These are phyloP conservation scores for Otus scops DNA, from an alignment of 2,797 vertebrate species.

Conservation along the genomic window DNA sequence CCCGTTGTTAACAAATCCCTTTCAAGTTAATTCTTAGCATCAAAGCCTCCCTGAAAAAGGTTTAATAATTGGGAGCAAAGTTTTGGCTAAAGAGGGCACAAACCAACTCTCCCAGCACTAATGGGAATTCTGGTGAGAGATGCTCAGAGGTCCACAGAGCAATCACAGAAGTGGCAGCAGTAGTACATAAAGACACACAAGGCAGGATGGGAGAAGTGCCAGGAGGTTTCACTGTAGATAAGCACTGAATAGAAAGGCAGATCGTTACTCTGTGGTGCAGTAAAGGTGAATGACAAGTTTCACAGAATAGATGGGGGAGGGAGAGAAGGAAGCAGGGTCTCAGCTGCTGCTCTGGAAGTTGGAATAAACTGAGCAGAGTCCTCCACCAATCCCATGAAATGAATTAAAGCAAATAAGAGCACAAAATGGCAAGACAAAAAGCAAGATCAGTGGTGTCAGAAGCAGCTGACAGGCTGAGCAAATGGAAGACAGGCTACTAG, in stretches of 20 bases:
- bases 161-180: not conserved
- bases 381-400: not conserved
- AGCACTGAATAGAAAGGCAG: not conserved
- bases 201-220: not conserved
- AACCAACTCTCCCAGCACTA: not conserved
- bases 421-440: not conserved
- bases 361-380: not conserved
- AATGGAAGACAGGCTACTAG: not conserved
- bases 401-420: not conserved
- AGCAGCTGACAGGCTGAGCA: not conserved
- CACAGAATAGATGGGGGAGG: not conserved
- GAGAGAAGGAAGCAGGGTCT: not conserved
- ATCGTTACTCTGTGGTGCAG: not conserved
- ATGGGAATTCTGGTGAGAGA: not conserved
- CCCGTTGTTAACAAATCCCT: constrained; percentile 38
- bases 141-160: not conserved
- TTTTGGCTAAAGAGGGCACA: not conserved
- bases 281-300: not conserved
- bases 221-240: not conserved
- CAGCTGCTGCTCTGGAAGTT: not conserved
- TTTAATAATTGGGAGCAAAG: not conserved
- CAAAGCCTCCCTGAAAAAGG: constrained; percentile 20
- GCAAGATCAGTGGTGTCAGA: not conserved
- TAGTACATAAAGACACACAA: accelerated
- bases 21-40: constrained; percentile 43